phyloP scores from a whole-genome alignment of 2,113 vertebrate species.

The Phalacrocorax pelagicus region DNA sequence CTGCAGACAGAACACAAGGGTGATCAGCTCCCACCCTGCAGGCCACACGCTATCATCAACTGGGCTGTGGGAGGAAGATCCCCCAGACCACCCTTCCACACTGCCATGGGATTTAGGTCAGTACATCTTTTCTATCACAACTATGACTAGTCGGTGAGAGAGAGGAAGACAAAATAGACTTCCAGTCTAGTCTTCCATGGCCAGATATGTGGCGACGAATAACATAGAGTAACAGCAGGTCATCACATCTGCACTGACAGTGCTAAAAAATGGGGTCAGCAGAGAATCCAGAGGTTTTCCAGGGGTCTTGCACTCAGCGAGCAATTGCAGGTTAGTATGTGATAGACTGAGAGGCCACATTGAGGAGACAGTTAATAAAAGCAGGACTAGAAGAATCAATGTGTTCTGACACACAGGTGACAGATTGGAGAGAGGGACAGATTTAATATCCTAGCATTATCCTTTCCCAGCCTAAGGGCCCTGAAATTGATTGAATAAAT shows the following conservation, averaged over 20 bases:
- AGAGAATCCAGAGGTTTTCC: constrained; percentile 8
- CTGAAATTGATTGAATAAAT: constrained; percentile 76
- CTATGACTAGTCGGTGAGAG: neutral
- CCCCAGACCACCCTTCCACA: neutral
- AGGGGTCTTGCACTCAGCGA: neutral
- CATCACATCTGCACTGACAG: neutral
- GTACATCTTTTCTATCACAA: neutral
- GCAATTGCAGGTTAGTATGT: constrained; percentile 31
- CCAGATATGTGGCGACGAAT: neutral
- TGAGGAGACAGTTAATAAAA: constrained; percentile 71
- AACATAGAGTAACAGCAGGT: neutral
- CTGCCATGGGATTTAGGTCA: neutral
- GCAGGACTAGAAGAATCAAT: constrained; percentile 63
- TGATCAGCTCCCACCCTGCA: neutral
- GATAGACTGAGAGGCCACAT: constrained; percentile 10
- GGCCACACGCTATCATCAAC: fast-evolving
- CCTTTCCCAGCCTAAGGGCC: constrained; percentile 69
- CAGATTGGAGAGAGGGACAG: constrained; percentile 69
- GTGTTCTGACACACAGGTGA: constrained; percentile 68
- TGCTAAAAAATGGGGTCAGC: neutral
- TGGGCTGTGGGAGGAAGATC: neutral
- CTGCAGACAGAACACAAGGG: neutral
- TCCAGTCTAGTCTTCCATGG: neutral
- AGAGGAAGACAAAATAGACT: neutral
- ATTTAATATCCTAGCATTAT: constrained; percentile 77